A percentile compares a stretch with the other conserved stretches of the same genome.
phyloP scores from a whole-genome alignment of 1,140 invertebrate species.

The Himalopsyche phryganea region DNA sequence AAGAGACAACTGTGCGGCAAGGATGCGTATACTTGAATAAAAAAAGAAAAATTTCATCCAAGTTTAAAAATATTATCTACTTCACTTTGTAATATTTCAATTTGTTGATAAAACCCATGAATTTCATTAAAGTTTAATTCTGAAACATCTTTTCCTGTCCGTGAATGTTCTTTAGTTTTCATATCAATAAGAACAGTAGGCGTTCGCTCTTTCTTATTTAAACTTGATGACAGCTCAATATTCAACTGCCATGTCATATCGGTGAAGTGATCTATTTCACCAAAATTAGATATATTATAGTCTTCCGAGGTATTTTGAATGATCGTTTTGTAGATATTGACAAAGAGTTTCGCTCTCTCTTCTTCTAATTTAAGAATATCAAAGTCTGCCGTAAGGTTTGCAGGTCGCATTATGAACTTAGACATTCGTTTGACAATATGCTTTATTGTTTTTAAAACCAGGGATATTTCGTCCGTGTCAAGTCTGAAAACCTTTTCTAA shows the following conservation, averaged over 20 bases:
- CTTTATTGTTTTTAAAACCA: conserved; percentile 24
- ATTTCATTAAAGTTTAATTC: conserved; percentile 14
- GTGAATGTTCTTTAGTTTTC: conserved; percentile 21
- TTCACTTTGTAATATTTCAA: conserved; percentile 19
- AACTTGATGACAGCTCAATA: conserved; percentile 21
- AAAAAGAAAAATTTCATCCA: too few species aligned
- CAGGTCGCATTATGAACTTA: conserved; percentile 30
- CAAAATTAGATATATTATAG: conserved; percentile 21
- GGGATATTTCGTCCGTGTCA: conserved; percentile 10
- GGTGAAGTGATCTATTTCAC: conserved; percentile 18
- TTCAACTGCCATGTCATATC: conserved; percentile 26
- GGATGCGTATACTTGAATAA: too few species aligned
- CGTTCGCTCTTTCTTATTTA: conserved; percentile 24
- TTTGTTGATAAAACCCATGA: conserved; percentile 15
- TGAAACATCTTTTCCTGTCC: background rate
- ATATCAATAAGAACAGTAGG: conserved; percentile 22
- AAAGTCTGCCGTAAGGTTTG: conserved; percentile 19
- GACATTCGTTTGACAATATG: conserved; percentile 28
- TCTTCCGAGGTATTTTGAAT: conserved; percentile 22
- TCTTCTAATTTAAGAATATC: conserved; percentile 17
- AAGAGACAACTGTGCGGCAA: too few species aligned
- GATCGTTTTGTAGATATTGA: conserved; percentile 17
- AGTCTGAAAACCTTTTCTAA: conserved; percentile 31
- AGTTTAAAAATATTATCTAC: conserved; percentile 11
- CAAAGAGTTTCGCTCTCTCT: conserved; percentile 27